Conservation (phyloP, 2,113 vertebrate genomes). For the Pseudorasbora parva region DNA sequence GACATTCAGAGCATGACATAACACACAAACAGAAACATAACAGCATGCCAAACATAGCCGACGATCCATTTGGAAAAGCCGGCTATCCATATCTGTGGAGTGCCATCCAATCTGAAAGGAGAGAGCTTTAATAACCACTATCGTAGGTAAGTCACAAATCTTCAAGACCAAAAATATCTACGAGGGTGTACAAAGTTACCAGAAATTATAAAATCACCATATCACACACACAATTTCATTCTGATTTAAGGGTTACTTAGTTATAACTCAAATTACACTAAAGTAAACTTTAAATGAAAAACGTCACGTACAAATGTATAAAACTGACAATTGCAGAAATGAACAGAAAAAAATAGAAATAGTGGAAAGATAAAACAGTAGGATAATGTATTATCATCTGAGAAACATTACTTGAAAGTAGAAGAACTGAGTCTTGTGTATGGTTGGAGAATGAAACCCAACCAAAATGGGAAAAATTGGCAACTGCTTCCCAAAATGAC, state of each 20-base stretch:
- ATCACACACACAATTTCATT: not conserved
- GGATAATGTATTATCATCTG: conserved; percentile 18
- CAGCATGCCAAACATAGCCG: conserved; percentile 49
- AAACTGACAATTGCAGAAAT: not conserved
- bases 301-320: not conserved
- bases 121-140: conserved; percentile 48
- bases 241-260: not conserved
- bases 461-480: conserved; percentile 35
- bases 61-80: conserved; percentile 50
- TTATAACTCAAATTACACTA: not conserved
- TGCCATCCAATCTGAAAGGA: conserved; percentile 53
- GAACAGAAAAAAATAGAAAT: not conserved
- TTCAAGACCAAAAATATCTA: conserved; percentile 34
- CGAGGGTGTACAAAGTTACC: conserved; percentile 26
- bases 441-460: conserved; percentile 58
- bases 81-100: conserved; percentile 54
- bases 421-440: conserved; percentile 75
- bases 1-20: conserved; percentile 45
- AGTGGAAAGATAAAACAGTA: not conserved
- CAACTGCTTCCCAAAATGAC: conserved; percentile 30
- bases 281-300: not conserved
- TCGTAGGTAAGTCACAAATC: conserved; percentile 34
- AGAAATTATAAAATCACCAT: conserved; percentile 7
- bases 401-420: conserved; percentile 66
- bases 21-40: conserved; percentile 45